Conservation (phyloP, 2,888 invertebrate species). For the Epirrhoe alternata region DNA sequence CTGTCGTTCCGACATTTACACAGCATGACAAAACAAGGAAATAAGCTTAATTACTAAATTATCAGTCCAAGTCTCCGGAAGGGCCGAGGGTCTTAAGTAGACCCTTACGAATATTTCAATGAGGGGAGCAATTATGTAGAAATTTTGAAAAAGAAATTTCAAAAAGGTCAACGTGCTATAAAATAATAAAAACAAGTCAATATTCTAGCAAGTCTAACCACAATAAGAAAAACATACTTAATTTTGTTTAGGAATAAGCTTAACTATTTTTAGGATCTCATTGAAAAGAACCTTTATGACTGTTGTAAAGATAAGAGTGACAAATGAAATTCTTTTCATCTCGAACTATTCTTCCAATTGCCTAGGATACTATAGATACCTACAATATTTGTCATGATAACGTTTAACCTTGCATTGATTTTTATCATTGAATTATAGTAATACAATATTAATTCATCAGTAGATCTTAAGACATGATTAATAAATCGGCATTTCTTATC, state of each 20-base stretch:
- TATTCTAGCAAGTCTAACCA: not conserved
- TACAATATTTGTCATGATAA: too few relatives aligned
- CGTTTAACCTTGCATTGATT: not conserved
- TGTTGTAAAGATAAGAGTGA: conserved; percentile 45
- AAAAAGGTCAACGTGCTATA: conserved; percentile 55
- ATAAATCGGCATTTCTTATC: too few relatives aligned
- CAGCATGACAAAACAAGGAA: conserved; percentile 75
- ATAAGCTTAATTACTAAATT: conserved; percentile 82
- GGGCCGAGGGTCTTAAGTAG: conserved; percentile 69
- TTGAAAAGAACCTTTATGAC: conserved; percentile 49
- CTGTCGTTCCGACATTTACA: conserved; percentile 60
- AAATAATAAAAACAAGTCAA: not conserved
- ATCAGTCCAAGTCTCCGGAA: conserved; percentile 69
- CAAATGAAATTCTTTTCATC: conserved; percentile 55
- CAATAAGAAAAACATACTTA: not conserved
- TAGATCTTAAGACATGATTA: not conserved
- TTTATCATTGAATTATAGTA: not conserved
- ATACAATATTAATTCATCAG: not conserved
- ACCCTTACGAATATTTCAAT: conserved; percentile 75
- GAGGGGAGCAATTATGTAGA: conserved; percentile 75
- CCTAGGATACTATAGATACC: conserved; percentile 2
- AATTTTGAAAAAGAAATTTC: conserved; percentile 72
- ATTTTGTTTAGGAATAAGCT: conserved; percentile 26
- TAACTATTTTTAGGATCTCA: conserved; percentile 34
- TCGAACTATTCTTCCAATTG: conserved; percentile 50